Percentiles rank a stretch among this genome's conserved stretches.
These are phyloP conservation scores for Microplitis deprimator DNA, from an alignment of 2,888 invertebrate species.

Conservation along the genomic window DNA sequence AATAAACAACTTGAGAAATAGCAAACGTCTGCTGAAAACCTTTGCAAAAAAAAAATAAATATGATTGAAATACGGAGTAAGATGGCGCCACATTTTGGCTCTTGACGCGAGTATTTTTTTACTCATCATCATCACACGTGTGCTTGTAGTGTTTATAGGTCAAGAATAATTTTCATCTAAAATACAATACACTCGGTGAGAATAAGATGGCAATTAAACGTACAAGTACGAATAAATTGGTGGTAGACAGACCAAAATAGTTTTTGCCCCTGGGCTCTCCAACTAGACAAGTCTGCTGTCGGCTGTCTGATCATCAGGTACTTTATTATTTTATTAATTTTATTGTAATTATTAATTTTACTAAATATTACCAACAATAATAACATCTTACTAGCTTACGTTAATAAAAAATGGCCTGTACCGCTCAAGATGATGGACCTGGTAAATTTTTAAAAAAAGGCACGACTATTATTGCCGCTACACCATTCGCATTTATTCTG, in stretches of 20 bases:
- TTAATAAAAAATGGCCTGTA: conserved; percentile 3
- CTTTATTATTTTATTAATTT: not conserved
- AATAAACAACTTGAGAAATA: too few relatives aligned
- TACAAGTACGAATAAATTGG: conserved; percentile 25
- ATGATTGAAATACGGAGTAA: not conserved
- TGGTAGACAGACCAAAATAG: conserved; percentile 36
- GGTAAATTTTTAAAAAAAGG: conserved; percentile 73
- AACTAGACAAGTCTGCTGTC: conserved; percentile 2
- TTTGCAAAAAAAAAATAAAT: not conserved
- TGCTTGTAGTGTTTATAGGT: not conserved
- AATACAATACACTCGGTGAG: conserved; percentile 28
- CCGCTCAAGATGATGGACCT: not conserved
- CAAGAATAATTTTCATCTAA: conserved; percentile 16
- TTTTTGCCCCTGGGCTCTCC: conserved; percentile 11
- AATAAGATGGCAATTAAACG: conserved; percentile 26
- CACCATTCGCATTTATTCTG: conserved; percentile 83
- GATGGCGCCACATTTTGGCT: not conserved
- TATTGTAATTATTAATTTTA: not conserved
- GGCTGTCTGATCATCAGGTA: not conserved
- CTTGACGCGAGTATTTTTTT: not conserved
- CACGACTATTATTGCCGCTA: conserved; percentile 79
- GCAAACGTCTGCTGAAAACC: too few relatives aligned
- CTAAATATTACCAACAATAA: not conserved
- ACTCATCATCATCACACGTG: not conserved
- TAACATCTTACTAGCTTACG: not conserved